Evolutionary conservation across 2,113 vertebrate genomes (phyloP), one percentile per base, ranked within the genome.

Genomic region (Hippocampus comes): DNA sequence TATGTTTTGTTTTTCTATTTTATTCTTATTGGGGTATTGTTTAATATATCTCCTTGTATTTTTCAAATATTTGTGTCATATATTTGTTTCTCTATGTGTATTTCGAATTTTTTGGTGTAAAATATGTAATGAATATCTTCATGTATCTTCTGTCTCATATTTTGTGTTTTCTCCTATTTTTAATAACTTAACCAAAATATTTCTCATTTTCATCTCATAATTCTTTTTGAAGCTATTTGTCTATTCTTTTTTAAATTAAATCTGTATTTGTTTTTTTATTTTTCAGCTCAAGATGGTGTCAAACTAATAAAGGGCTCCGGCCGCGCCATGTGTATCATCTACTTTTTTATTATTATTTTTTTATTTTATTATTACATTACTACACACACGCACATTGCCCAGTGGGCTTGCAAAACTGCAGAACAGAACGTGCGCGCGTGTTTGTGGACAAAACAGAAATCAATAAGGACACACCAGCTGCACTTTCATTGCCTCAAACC

Each of bases 371-470:
- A 5, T 34, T 5, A 75, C 70, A 77, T 72, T 30, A 53, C 25
- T 46, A 70, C 67, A 61, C 68, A 70, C 72, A 27, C 1, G 56
- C 23, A 59, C 27, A 27, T 14, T 27, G 30, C 68, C 74, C 42
- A 42, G 61, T 67, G 68, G 67, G 72, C 1, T 23, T 9, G 34
- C 65, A 81, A 73, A 78, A 73, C 41, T n/a, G 12, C 21, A 43
- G 10, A 23, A 65, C n/a, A 46, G 43, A 65, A 43, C 21, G n/a
- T 12, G 63, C 2, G 21, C 11, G 63, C 5, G 30, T 7, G 12
- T 25, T 41, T 63, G 18, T 42, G 34, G 10, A 59, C 20, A 4
- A n/a, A 63, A 63, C 20, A 63, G 38, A 41, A 63, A 63, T 63
- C 61, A 63, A 41, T 64, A 64, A 42, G n/a, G 38, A 64, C 63